Base-by-base conservation (phyloP, 2,797 vertebrate genomes). In the Sternotherus odoratus region DNA sequence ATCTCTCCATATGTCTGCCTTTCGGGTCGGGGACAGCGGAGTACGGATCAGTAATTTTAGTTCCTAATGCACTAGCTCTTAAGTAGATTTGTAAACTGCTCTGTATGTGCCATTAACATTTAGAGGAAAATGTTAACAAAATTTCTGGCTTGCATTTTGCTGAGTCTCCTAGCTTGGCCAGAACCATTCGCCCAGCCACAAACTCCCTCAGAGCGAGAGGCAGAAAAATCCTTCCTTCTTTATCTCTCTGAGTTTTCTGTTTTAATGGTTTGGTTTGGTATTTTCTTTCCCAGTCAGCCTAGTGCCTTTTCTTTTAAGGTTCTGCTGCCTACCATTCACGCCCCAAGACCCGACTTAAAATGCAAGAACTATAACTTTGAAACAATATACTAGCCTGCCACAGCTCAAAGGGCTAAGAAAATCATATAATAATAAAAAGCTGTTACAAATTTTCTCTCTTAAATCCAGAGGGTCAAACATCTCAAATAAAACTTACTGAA, bases 351-450 rank as follows among this genome's bases (percentile, higher is more conserved):
- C 78, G 88, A 91, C 91, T 96, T 95, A 97, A 96, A 96, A 95
- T 90, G 97, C 60, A 91, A 97, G 93, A 90, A 96, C 95, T 93
- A 85, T 88, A 97, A 97, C 93, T 95, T 97, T 97, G 94, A 97
- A 97, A 97, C 97, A 97, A 98, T 94, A 97, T 90, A 96, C 91
- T 88, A 95, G 96, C 94, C 19, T 83, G 89, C 94, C 36, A 89
- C 95, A 97, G 97, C 95, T 97, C 96, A 96, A 97, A 97, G 95
- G 92, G 87, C 93, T 96, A 97, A 92, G 94, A 96, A 97, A 98
- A 97, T 96, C 96, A 97, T 97, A 97, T 97, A 97, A 97, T 97
- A 97, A 97, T 97, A 97, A 97, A 97, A 97, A 97, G 97, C 97
- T 97, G 96, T 96, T 97, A 97, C 96, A 97, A 97, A 97, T 97